These are phyloP conservation scores for Phalera bucephala DNA, from an alignment of 2,888 invertebrate genomes.

Conservation along the genomic window DNA sequence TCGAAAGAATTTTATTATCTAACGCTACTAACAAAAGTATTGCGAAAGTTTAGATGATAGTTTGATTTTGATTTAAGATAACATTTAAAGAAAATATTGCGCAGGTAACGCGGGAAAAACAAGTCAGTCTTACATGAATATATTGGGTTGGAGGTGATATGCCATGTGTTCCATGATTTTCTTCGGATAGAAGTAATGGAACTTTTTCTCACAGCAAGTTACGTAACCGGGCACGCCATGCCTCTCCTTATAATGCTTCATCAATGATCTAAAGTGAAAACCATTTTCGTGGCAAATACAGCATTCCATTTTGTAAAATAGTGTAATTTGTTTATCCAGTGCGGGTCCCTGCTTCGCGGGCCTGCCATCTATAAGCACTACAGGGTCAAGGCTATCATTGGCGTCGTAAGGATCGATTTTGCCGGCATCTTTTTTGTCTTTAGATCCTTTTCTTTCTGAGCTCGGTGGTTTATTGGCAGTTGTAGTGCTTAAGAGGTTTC, in stretches of 20 bases:
- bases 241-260: conserved; percentile 76
- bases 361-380: conserved; percentile 65
- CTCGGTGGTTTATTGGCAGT: conserved; percentile 22
- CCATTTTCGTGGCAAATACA: conserved; percentile 72
- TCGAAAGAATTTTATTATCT: no score
- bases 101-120: no score
- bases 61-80: no score
- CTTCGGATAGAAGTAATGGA: conserved; percentile 76
- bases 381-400: conserved; percentile 53
- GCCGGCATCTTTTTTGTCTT: conserved; percentile 27
- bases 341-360: conserved; percentile 70
- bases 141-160: conserved; percentile 70
- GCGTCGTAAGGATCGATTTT: conserved; percentile 30
- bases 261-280: conserved; percentile 70
- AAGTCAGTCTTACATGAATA: conserved; percentile 71
- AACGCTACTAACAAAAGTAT: no score
- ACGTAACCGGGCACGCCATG: conserved; percentile 78
- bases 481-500: conserved; percentile 47
- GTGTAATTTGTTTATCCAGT: conserved; percentile 69
- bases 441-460: conserved; percentile 26
- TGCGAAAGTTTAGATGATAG: no score
- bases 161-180: conserved; percentile 80
- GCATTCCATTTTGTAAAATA: conserved; percentile 79
- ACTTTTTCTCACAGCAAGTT: conserved; percentile 74
- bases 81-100: no score